Conservation (phyloP, 2,797 vertebrate species). For the Pygocentrus nattereri region DNA sequence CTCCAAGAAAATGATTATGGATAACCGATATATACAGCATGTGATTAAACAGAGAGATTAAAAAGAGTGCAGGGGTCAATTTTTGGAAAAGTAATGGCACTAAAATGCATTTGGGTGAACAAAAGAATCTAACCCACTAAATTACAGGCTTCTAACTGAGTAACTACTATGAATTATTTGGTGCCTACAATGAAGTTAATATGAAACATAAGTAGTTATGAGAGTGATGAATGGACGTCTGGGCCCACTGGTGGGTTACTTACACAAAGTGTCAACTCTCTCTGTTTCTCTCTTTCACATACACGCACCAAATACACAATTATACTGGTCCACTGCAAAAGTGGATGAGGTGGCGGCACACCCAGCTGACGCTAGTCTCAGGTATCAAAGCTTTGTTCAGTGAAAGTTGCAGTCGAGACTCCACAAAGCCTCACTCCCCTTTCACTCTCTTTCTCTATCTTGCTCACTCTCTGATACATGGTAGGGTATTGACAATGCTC, state of each 20-base stretch:
- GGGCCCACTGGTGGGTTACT: not conserved
- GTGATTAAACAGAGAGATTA: conserved; percentile 28
- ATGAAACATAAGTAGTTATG: not conserved
- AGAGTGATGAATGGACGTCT: not conserved
- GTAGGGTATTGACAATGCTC: conserved; percentile 61
- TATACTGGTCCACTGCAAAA: conserved; percentile 19
- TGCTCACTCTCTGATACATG: conserved; percentile 60
- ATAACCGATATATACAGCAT: conserved; percentile 37
- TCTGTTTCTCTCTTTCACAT: conserved; percentile 2
- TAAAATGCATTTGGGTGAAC: not conserved
- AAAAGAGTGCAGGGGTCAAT: not conserved
- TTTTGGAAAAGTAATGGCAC: too few species aligned
- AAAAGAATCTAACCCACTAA: not conserved
- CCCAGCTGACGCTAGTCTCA: conserved; percentile 51
- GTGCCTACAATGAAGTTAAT: not conserved
- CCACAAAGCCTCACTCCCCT: conserved; percentile 38
- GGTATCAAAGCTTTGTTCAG: conserved; percentile 51
- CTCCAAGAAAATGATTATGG: conserved; percentile 49
- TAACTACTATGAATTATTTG: not conserved
- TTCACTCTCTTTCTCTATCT: conserved; percentile 37
- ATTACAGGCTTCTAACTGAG: not conserved
- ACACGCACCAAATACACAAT: conserved; percentile 25
- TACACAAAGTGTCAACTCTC: not conserved
- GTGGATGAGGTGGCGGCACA: conserved; percentile 12
- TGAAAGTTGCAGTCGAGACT: conserved; percentile 32